Conservation (phyloP, 2,797 vertebrate genomes). For the Sandelia bainsii region DNA sequence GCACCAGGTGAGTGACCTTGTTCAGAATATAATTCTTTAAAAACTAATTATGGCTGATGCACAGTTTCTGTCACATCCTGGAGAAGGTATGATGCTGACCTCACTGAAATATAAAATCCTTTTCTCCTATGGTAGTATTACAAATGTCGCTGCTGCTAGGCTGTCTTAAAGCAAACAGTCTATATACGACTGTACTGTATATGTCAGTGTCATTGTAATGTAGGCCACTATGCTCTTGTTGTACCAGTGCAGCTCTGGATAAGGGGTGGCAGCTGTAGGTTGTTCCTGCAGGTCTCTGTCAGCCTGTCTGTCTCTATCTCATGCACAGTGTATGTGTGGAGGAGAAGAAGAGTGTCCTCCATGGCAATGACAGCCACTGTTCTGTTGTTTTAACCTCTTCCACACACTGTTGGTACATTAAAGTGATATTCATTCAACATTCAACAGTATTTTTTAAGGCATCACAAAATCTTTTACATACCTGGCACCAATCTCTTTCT, state of each 20-base stretch:
- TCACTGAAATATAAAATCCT: conserved; percentile 9
- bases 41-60: conserved; percentile 30
- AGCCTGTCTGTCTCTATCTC: conserved; percentile 28
- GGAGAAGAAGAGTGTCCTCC: conserved; percentile 13
- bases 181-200: conserved; percentile 16
- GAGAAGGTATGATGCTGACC: conserved; percentile 25
- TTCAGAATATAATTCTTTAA: conserved; percentile 39
- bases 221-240: conserved; percentile 63
- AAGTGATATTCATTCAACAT: conserved; percentile 19
- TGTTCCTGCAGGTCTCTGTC: conserved; percentile 62
- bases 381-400: conserved; percentile 52
- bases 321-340: conserved; percentile 8
- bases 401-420: conserved; percentile 35
- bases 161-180: conserved; percentile 18
- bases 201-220: conserved; percentile 65
- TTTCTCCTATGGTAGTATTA: not conserved
- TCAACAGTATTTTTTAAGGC: not conserved
- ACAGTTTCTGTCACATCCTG: conserved; percentile 42
- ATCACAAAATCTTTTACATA: conserved; percentile 20
- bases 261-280: conserved; percentile 54
- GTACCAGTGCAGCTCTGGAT: conserved; percentile 48
- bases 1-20: conserved; percentile 56
- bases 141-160: conserved; percentile 12
- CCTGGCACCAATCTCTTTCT: conserved; percentile 29
- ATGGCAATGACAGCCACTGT: conserved; percentile 23